These are phyloP conservation scores for Drosophila hamatofila DNA, from an alignment of 2,888 invertebrate genomes.

Conservation along the genomic window DNA sequence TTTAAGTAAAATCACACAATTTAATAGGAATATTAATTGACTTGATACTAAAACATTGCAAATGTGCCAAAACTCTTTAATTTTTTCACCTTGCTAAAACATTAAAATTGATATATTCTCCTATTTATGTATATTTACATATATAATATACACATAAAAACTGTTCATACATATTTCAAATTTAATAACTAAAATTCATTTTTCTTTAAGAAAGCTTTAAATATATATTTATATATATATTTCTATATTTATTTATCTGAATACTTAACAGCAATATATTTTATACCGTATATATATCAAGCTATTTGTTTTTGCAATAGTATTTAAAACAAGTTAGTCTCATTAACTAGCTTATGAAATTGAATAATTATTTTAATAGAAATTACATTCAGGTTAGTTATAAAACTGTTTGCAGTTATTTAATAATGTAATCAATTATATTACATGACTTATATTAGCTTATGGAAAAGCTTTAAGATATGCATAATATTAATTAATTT, in stretches of 20 bases:
- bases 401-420: conserved; percentile 5
- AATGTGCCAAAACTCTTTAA: too few relatives aligned
- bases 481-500: neutral
- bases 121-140: too few relatives aligned
- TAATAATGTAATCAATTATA: neutral
- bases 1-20: too few relatives aligned
- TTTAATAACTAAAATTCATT: too few relatives aligned
- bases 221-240: too few relatives aligned
- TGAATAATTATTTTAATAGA: conserved; percentile 1
- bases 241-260: too few relatives aligned
- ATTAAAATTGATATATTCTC: too few relatives aligned
- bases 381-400: conserved; percentile 4
- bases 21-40: too few relatives aligned
- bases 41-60: too few relatives aligned
- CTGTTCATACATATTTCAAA: too few relatives aligned
- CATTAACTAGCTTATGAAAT: conserved; percentile 1
- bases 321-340: neutral
- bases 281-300: neutral
- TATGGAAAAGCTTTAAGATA: neutral
- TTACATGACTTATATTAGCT: neutral
- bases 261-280: neutral
- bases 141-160: neutral
- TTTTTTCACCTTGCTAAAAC: too few relatives aligned
- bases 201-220: too few relatives aligned
- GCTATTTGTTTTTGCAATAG: neutral